Percentiles rank a stretch among this genome's conserved stretches.
phyloP scores from a whole-genome alignment of 2,113 vertebrate species.

The Boulengeromyrus knoepffleri region DNA sequence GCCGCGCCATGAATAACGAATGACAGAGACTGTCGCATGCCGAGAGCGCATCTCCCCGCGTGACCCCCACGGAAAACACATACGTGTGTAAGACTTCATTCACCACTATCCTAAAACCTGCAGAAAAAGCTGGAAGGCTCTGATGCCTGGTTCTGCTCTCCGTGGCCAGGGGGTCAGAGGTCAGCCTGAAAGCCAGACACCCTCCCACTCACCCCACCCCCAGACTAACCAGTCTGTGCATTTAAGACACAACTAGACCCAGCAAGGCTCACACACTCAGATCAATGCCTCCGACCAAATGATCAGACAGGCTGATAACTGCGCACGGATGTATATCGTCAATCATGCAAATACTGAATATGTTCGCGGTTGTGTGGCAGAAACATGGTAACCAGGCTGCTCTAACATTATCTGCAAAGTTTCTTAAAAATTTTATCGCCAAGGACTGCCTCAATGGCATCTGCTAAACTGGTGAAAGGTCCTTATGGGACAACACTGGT shows the following conservation, averaged over 20 bases:
- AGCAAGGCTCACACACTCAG: not conserved
- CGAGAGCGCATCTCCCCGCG: not conserved
- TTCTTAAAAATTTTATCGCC: not conserved
- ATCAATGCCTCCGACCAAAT: not conserved
- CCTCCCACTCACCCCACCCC: slow-evolving; percentile 9
- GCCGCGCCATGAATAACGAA: slow-evolving; percentile 2
- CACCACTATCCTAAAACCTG: not conserved
- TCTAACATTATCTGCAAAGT: not conserved
- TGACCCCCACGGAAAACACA: not conserved
- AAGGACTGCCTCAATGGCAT: not conserved
- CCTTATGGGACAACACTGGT: not conserved
- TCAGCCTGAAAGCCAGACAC: slow-evolving; percentile 53
- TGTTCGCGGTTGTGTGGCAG: not conserved
- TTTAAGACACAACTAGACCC: not conserved
- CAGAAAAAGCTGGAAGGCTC: not conserved
- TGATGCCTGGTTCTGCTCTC: slow-evolving; percentile 35
- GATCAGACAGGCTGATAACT: not conserved
- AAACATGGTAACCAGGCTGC: not conserved
- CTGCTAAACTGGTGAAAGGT: not conserved
- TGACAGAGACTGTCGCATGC: not conserved
- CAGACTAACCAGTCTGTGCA: not conserved
- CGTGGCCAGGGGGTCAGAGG: slow-evolving; percentile 30
- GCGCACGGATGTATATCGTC: not conserved
- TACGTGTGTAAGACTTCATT: not conserved
- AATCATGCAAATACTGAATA: not conserved